Evolutionary conservation across 2,888 invertebrate genomes (phyloP).

Genomic region (Melipona bicolor): DNA sequence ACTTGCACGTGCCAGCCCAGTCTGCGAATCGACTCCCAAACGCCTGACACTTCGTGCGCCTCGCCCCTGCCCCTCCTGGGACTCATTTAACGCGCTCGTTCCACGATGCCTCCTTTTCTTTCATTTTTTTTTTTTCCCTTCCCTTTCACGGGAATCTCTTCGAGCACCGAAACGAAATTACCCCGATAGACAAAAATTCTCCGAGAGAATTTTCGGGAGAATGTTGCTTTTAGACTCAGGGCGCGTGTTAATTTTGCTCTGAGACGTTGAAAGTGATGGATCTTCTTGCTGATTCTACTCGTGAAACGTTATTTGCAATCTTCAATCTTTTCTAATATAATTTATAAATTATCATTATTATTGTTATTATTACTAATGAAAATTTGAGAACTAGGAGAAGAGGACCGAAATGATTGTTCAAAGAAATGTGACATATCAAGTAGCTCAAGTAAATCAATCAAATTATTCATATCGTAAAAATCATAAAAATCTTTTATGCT

Average conservation of each 20-base stretch:
- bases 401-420: too few species aligned
- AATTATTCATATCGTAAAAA: background rate
- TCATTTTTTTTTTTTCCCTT: conserved; percentile 8
- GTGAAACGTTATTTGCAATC: too few species aligned
- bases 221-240: background rate
- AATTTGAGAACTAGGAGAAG: too few species aligned
- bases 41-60: conserved; percentile 60
- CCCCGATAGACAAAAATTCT: conserved; percentile 1
- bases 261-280: background rate
- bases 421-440: too few species aligned
- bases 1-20: conserved; percentile 55
- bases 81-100: conserved; percentile 60
- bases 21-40: conserved; percentile 64
- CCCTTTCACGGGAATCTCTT: conserved; percentile 27
- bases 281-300: background rate
- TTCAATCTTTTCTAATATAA: too few species aligned
- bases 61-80: conserved; percentile 47
- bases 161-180: conserved; percentile 8
- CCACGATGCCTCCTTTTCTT: conserved; percentile 33
- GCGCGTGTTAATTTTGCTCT: background rate
- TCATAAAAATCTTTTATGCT: background rate
- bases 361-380: too few species aligned
- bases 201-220: background rate
- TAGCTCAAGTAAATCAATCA: too few species aligned
- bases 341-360: too few species aligned